Percentiles rank a stretch among this genome's conserved stretches.
phyloP scores from a whole-genome alignment of 2,888 invertebrate species.

The Caenorhabditis parvicauda region DNA sequence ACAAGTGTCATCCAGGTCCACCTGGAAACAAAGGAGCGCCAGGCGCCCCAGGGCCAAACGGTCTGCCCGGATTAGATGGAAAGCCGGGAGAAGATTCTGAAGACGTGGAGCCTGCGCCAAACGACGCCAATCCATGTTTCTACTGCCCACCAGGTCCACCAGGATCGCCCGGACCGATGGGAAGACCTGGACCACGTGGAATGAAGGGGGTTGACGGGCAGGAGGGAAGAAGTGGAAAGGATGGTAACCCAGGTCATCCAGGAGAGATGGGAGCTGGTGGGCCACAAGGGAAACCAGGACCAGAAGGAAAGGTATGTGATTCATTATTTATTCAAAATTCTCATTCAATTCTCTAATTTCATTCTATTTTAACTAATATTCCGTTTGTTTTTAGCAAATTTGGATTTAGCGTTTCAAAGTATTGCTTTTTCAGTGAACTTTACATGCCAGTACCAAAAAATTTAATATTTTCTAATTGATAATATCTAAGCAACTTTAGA shows the following conservation, averaged over 20 bases:
- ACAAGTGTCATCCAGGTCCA: constrained; percentile 39
- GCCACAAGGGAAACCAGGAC: constrained; percentile 27
- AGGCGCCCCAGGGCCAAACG: constrained; percentile 36
- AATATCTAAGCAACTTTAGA: too few species aligned
- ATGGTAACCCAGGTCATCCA: constrained; percentile 41
- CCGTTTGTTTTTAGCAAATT: background rate
- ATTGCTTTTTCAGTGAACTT: too few species aligned
- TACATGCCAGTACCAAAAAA: too few species aligned
- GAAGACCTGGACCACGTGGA: constrained; percentile 36
- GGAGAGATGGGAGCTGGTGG: constrained; percentile 37
- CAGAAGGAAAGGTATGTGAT: constrained; percentile 23
- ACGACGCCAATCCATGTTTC: constrained; percentile 25
- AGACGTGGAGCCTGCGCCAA: constrained; percentile 33
- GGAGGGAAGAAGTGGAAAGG: constrained; percentile 28
- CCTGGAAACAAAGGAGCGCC: constrained; percentile 34
- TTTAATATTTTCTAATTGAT: too few species aligned
- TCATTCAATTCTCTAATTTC: too few species aligned
- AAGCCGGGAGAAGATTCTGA: constrained; percentile 31
- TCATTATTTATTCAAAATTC: too few species aligned
- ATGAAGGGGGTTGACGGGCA: constrained; percentile 35
- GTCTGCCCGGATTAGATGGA: constrained; percentile 38
- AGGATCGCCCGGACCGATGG: constrained; percentile 38
- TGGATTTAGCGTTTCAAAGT: too few species aligned
- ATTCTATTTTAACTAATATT: background rate
- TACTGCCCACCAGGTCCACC: constrained; percentile 38